Percentiles rank a stretch among this genome's conserved stretches.
These are phyloP conservation scores for Gymnocheta viridis DNA, from an alignment of 2,888 invertebrate genomes.

Conservation along the genomic window DNA sequence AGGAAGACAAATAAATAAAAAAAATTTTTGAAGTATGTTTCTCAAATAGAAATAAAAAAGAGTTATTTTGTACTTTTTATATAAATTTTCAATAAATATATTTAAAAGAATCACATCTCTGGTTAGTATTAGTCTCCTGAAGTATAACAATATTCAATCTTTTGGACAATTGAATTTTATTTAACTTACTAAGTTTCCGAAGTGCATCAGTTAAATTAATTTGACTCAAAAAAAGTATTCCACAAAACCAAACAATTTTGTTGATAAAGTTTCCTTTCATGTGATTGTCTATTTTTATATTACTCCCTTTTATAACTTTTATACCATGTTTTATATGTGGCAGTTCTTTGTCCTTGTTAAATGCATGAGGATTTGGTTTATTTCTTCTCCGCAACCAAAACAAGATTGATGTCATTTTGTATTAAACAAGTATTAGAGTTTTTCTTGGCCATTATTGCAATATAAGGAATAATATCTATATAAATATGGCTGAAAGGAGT, in stretches of 20 bases:
- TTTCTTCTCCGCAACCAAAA: not conserved
- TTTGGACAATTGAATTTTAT: not conserved
- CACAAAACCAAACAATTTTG: constrained; percentile 1
- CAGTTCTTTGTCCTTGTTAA: not conserved
- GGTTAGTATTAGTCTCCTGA: too few relatives aligned
- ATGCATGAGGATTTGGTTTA: not conserved
- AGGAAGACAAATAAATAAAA: too few relatives aligned
- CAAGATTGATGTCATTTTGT: not conserved
- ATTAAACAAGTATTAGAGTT: not conserved
- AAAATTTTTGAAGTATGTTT: too few relatives aligned
- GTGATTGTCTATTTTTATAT: not conserved
- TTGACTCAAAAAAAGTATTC: not conserved
- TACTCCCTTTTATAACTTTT: not conserved
- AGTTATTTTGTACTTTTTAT: too few relatives aligned
- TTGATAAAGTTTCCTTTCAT: not conserved
- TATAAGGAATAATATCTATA: not conserved
- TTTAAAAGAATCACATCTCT: too few relatives aligned
- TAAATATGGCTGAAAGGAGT: not conserved
- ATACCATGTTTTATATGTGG: not conserved
- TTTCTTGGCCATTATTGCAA: not conserved
- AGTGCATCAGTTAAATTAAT: not conserved
- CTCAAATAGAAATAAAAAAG: too few relatives aligned
- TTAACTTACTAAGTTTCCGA: not conserved
- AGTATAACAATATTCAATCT: not conserved
- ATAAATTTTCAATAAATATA: too few relatives aligned